Percentiles rank a stretch among this genome's conserved stretches.
Conservation (phyloP, 2,888 invertebrate genomes). For the Lasioglossum malachurum region DNA sequence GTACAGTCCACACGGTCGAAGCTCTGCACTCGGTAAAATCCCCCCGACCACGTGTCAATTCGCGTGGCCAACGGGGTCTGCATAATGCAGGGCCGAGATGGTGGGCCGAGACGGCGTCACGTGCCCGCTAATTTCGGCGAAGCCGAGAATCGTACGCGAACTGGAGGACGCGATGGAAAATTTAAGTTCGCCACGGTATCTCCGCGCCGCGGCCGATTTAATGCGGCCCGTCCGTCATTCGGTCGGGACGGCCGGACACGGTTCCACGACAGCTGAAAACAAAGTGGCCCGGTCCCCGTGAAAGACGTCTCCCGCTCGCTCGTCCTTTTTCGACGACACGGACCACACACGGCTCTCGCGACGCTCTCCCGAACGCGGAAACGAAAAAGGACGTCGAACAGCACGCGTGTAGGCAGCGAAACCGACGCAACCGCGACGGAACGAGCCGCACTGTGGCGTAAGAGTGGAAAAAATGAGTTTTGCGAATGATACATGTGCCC, state of each 20-base stretch:
- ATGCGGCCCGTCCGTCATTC: constrained; percentile 61
- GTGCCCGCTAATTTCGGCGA: constrained; percentile 70
- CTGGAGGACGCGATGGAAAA: constrained; percentile 75
- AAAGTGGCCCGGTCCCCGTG: constrained; percentile 38
- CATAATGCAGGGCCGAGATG: constrained; percentile 58
- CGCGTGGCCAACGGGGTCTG: constrained; percentile 45
- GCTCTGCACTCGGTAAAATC: constrained; percentile 6
- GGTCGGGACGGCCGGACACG: constrained; percentile 26
- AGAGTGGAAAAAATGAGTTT: background rate
- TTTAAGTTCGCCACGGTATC: constrained; percentile 71
- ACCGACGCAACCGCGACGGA: constrained; percentile 30
- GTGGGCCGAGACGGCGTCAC: constrained; percentile 46
- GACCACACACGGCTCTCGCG: constrained; percentile 61
- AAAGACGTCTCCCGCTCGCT: constrained; percentile 36
- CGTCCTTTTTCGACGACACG: constrained; percentile 55
- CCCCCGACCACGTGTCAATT: constrained; percentile 52
- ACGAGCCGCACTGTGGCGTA: background rate
- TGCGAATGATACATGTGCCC: background rate
- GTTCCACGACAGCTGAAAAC: constrained; percentile 56
- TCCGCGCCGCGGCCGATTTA: constrained; percentile 73
- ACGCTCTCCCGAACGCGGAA: constrained; percentile 30
- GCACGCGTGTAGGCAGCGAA: constrained; percentile 46
- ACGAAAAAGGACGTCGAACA: constrained; percentile 45
- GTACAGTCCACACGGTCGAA: too few species aligned
- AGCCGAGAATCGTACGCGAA: constrained; percentile 65